Conservation (phyloP, 2,888 invertebrate species). For the Anagyrus pseudococci region DNA sequence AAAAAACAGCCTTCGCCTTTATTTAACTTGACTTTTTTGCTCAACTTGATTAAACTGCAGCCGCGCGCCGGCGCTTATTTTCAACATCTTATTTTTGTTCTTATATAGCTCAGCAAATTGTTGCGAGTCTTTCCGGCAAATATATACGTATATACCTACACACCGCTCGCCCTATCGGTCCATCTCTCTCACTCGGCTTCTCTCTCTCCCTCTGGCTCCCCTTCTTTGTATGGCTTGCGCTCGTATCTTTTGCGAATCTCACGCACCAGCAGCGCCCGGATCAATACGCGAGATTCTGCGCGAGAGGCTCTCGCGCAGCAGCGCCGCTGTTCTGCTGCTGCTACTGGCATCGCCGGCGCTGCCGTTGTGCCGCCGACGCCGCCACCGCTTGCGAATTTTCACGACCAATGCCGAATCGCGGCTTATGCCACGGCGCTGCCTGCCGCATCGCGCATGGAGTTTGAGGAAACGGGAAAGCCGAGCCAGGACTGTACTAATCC, state of each 20-base stretch:
- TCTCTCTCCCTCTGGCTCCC: neutral
- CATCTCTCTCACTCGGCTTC: neutral
- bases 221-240: neutral
- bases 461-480: too few species aligned
- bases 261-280: conserved; percentile 25
- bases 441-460: too few species aligned
- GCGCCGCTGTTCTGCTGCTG: neutral
- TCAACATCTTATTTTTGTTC: neutral
- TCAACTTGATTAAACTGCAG: too few species aligned
- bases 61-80: too few species aligned
- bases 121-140: too few species aligned
- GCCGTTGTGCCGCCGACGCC: neutral
- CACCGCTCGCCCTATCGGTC: neutral
- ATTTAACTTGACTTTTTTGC: neutral
- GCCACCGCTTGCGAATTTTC: conserved; percentile 32
- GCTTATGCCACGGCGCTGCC: too few species aligned
- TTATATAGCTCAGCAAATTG: too few species aligned
- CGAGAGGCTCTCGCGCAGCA: conserved; percentile 7
- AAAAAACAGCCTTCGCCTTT: neutral
- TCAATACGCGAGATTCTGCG: conserved; percentile 38
- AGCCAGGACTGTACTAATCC: too few species aligned
- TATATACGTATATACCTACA: too few species aligned
- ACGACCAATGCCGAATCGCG: conserved; percentile 21
- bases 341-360: conserved; percentile 20
- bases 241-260: conserved; percentile 27